Conservation (phyloP, 2,113 vertebrate genomes). For the Panthera leo region DNA sequence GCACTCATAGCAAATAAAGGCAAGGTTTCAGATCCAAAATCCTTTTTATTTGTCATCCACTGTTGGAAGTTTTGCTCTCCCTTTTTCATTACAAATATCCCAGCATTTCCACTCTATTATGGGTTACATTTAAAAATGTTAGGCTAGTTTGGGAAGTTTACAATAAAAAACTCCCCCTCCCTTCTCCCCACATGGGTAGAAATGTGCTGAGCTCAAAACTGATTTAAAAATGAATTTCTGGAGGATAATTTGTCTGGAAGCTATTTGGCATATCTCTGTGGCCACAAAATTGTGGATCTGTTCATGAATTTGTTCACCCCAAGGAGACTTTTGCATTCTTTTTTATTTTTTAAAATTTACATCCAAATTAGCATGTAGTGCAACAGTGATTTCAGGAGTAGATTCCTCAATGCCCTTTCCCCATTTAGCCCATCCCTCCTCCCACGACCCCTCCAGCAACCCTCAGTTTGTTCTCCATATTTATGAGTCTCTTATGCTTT, state of each 20-base stretch:
- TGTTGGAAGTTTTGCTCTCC: background rate
- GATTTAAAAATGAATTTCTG: background rate
- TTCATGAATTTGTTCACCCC: background rate
- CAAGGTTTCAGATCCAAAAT: background rate
- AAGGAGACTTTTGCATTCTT: background rate
- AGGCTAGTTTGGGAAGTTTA: background rate
- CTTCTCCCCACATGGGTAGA: background rate
- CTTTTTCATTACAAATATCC: background rate
- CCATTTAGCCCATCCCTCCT: too few species aligned
- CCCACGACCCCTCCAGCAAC: too few species aligned
- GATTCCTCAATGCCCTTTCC: too few species aligned
- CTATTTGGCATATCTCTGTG: background rate
- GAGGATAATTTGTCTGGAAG: background rate
- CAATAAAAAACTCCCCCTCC: background rate
- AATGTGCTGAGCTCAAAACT: background rate
- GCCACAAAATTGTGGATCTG: background rate
- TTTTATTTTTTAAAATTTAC: too few species aligned
- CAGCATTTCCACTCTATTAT: background rate
- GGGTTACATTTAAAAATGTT: background rate
- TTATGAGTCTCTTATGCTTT: too few species aligned
- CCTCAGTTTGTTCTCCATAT: too few species aligned
- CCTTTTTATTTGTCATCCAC: background rate
- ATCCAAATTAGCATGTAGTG: too few species aligned
- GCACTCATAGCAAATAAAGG: background rate
- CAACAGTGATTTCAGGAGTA: too few species aligned